Evolutionary conservation across 2,888 invertebrate genomes (phyloP), one percentile per base, ranked within the genome.

Genomic region (Synanthedon formicaeformis): DNA sequence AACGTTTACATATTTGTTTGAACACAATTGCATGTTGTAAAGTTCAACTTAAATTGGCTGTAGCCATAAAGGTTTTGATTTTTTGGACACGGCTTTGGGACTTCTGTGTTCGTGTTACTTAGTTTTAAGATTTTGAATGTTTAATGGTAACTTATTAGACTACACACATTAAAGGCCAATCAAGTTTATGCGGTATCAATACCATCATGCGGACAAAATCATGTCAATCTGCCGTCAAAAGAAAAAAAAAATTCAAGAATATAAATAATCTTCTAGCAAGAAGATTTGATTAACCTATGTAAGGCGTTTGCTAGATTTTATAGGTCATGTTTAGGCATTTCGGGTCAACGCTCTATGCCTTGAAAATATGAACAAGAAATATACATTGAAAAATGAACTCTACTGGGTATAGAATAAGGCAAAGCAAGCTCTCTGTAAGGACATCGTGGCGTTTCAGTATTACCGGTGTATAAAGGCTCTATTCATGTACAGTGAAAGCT

Each of bases 401-500:
- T 73, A 60, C 34, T 55, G 0, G 0, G 52, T 0, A 51, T 23
- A 41, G 2, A 2, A 56, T 68, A 64, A 60, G 58, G 55, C 34
- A 34, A 34, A 13, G n/a, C 14, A 54, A n/a, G 50, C 45, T 41
- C 12, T 41, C 23, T 40, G 63, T 52, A 55, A 54, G 54, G 11
- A 50, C 52, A 56, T 48, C 51, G 57, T 60, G 58, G 61, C 52
- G 55, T 61, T 61, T 59, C 62, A 71, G 67, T 70, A 73, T 67
- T 70, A 69, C 66, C 71, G 71, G 68, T 67, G 72, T 68, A 79
- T 84, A 83, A 81, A 81, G 78, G 71, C 67, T 64, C 66, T 69
- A 81, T 84, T 81, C 81, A 80, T 63, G 72, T 61, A 62, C 69
- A 71, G 70, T 81, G 81, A 81, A 84, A 85, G 82, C 73, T 71